phyloP scores from a whole-genome alignment of 2,113 vertebrate genomes.

The Aphelocoma coerulescens region DNA sequence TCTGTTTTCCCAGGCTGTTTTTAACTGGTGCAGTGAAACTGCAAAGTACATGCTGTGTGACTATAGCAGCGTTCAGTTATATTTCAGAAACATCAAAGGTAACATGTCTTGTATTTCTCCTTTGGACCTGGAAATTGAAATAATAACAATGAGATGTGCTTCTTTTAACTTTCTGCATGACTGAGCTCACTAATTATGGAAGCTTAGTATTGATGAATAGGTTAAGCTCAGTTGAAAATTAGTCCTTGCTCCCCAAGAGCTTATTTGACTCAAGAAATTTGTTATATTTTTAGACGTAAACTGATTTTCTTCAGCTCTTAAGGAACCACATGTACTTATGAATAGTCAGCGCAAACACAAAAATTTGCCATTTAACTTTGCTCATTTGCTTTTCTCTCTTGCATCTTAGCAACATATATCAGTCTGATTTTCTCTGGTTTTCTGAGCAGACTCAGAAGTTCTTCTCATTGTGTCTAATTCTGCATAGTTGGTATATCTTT shows the following conservation, averaged over 20 bases:
- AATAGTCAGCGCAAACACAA: slow-evolving; percentile 19
- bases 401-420: background rate
- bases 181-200: slow-evolving; percentile 17
- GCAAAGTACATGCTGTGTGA: background rate
- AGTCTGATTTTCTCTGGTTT: background rate
- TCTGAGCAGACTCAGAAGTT: background rate
- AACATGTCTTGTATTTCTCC: background rate
- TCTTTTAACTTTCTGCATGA: slow-evolving; percentile 8
- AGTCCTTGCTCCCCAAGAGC: background rate
- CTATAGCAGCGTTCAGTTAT: background rate
- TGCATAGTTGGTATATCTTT: background rate
- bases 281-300: slow-evolving; percentile 29
- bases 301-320: background rate
- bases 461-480: background rate
- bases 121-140: slow-evolving; percentile 37
- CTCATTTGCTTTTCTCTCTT: background rate
- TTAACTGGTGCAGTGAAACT: background rate
- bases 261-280: slow-evolving; percentile 38
- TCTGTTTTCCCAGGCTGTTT: background rate
- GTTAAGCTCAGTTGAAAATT: slow-evolving; percentile 43
- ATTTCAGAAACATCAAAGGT: slow-evolving; percentile 41
- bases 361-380: slow-evolving; percentile 12
- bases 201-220: slow-evolving; percentile 49
- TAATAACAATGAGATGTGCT: background rate
- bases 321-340: background rate